Evolutionary conservation across 2,797 vertebrate species (phyloP).

Genomic region (Hydrolagus colliei): DNA sequence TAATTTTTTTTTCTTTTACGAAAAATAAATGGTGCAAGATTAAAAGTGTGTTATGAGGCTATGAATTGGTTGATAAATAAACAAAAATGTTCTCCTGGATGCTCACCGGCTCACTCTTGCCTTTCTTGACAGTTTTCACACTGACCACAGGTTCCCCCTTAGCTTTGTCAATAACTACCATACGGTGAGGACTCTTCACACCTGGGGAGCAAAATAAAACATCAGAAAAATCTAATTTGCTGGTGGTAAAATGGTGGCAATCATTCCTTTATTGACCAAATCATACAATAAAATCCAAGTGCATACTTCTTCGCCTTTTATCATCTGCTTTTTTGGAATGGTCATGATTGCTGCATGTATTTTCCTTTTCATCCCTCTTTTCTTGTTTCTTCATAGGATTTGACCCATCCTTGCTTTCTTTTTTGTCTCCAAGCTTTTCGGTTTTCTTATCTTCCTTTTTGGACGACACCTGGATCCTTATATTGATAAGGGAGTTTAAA

Average conservation of each 20-base stretch:
- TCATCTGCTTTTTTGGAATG: constrained; percentile 75
- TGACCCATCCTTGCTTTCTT: constrained; percentile 71
- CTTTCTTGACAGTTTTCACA: constrained; percentile 29
- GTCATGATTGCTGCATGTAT: constrained; percentile 61
- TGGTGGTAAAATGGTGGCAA: neutral
- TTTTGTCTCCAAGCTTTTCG: constrained; percentile 78
- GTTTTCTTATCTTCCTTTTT: constrained; percentile 93
- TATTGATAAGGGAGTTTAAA: constrained; percentile 13
- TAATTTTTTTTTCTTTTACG: too few relatives aligned
- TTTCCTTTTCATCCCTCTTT: constrained; percentile 72
- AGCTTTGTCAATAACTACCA: constrained; percentile 64
- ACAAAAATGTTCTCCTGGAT: neutral
- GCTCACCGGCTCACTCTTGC: constrained; percentile 14
- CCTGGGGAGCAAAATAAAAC: constrained; percentile 46
- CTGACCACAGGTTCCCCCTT: constrained; percentile 67
- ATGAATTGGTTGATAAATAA: too few relatives aligned
- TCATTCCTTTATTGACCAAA: neutral
- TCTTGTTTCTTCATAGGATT: constrained; percentile 68
- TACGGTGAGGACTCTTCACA: constrained; percentile 78
- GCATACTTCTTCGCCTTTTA: constrained; percentile 79
- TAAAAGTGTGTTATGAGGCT: too few relatives aligned
- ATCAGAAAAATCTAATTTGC: neutral
- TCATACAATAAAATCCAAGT: neutral
- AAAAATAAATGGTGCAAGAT: too few relatives aligned
- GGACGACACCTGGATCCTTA: constrained; percentile 62